Evolutionary conservation across 30 jellyfish, hydroid and myxozoan genomes (phyloP).

Genomic region (Pelagia noctiluca): DNA sequence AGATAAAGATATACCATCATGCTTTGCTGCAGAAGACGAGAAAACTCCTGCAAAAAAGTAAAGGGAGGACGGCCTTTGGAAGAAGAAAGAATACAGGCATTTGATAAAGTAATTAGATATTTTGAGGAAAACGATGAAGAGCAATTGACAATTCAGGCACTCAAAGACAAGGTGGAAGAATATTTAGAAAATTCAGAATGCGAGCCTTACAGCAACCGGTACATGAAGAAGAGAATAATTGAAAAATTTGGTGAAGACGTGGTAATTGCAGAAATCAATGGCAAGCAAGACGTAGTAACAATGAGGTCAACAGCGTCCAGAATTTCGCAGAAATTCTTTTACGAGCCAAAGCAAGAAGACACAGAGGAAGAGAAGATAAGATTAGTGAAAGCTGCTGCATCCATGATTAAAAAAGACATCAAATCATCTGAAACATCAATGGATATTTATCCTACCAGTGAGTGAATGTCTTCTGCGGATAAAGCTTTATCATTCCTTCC

Average conservation of each 20-base stretch:
- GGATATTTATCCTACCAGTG: slow-evolving; percentile 35
- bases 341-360: slow-evolving; percentile 11
- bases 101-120: slow-evolving; percentile 3
- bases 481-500: slow-evolving; percentile 17
- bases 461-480: slow-evolving; percentile 7
- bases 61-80: slow-evolving; percentile 28
- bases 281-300: slow-evolving; percentile 38
- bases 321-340: slow-evolving; percentile 21
- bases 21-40: slow-evolving; percentile 9
- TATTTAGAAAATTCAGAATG: background rate
- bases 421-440: slow-evolving; percentile 8
- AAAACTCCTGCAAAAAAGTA: slow-evolving; percentile 5
- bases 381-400: slow-evolving; percentile 54
- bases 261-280: slow-evolving; percentile 17
- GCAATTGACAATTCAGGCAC: slow-evolving; percentile 11
- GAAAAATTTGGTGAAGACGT: slow-evolving; percentile 32
- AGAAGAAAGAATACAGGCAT: slow-evolving; percentile 22
- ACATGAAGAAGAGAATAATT: slow-evolving; percentile 24
- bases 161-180: slow-evolving; percentile 17
- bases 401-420: slow-evolving; percentile 33
- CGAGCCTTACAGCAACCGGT: background rate
- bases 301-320: slow-evolving; percentile 40
- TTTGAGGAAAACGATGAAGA: slow-evolving; percentile 44
- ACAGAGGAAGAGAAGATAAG: slow-evolving; percentile 27
- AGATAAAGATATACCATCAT: slow-evolving; percentile 26